Evolutionary conservation across 2,113 vertebrate species (phyloP), one percentile per base, ranked within the genome.

Genomic region (Ctenomys sociabilis): DNA sequence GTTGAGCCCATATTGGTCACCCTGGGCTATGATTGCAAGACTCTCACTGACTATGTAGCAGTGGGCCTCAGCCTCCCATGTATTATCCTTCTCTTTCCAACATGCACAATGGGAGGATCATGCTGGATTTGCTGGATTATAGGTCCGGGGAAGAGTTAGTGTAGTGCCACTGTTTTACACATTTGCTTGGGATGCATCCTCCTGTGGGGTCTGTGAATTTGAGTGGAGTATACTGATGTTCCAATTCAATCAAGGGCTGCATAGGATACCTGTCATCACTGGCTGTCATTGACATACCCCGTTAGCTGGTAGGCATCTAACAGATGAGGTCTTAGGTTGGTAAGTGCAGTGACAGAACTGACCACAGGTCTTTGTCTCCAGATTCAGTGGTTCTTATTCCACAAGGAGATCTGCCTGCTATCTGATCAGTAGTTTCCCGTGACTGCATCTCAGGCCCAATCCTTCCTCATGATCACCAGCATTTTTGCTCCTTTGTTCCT

Each of bases 111-210:
- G 3, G 2, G 14, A 68, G 28, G 43, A 78, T 84, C 49, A 16
- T 1, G 1, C 2, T 70, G 37, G 30, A 75, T 63, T 35, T 1
- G 1, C 2, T 70, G 37, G 30, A 75, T 63, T 35, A 6, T 9
- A 12, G 77, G 28, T 43, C 43, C 30, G 26, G 14, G 12, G 45
- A 75, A 26, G 61, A n/a, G 28, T 54, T 3, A 3, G 32, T 10
- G 28, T 17, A 3, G 3, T 4, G 3, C 0, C 1, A 24, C 68
- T 35, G 52, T 49, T 54, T 37, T 26, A 70, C 0, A 3, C 59
- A 59, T 3, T 35, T 75, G 9, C 4, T 30, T 70, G 64, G 77
- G 3, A 22, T 66, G 43, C 17, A 24, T 43, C 87, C 43, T 45
- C 5, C 19, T 70, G 32, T 40, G 75, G 73, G 11, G 52, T 61